These are phyloP conservation scores for Echinops telfairi DNA, from an alignment of 2,113 vertebrate species.

Conservation along the genomic window DNA sequence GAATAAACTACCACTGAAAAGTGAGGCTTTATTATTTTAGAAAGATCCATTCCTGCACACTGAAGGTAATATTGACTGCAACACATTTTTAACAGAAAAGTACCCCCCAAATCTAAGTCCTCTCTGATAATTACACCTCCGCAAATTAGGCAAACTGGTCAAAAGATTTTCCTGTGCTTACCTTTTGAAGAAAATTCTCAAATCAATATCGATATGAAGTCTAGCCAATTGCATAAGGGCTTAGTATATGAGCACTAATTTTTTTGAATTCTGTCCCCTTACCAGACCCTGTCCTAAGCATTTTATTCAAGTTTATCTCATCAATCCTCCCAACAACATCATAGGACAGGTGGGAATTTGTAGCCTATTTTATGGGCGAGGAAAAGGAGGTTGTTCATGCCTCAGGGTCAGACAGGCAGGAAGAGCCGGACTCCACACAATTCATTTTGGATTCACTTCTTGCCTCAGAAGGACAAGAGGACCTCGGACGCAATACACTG, in stretches of 20 bases:
- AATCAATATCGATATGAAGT: slow-evolving; percentile 70
- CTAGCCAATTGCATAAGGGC: slow-evolving; percentile 51
- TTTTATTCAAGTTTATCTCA: neutral
- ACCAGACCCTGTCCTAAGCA: neutral
- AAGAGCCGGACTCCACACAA: too few species aligned
- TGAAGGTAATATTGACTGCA: slow-evolving; percentile 6
- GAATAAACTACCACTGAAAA: slow-evolving; percentile 4
- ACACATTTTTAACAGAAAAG: slow-evolving; percentile 55
- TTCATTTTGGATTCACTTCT: neutral
- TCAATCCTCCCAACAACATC: neutral
- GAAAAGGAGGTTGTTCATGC: neutral
- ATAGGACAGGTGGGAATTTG: neutral
- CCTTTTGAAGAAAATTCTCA: slow-evolving; percentile 62
- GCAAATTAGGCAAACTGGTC: slow-evolving; percentile 65
- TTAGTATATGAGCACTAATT: neutral
- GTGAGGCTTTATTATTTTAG: slow-evolving; percentile 12
- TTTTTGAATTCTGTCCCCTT: slow-evolving; percentile 24
- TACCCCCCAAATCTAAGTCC: slow-evolving; percentile 25
- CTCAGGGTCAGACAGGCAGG: neutral
- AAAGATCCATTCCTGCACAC: slow-evolving; percentile 47
- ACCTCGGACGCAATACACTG: neutral
- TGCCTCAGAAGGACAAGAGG: neutral
- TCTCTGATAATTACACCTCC: slow-evolving; percentile 61
- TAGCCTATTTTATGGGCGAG: neutral
- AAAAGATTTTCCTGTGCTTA: slow-evolving; percentile 67